Evolutionary conservation across 2,113 vertebrate genomes (phyloP).

Genomic region (Burhinus bistriatus): DNA sequence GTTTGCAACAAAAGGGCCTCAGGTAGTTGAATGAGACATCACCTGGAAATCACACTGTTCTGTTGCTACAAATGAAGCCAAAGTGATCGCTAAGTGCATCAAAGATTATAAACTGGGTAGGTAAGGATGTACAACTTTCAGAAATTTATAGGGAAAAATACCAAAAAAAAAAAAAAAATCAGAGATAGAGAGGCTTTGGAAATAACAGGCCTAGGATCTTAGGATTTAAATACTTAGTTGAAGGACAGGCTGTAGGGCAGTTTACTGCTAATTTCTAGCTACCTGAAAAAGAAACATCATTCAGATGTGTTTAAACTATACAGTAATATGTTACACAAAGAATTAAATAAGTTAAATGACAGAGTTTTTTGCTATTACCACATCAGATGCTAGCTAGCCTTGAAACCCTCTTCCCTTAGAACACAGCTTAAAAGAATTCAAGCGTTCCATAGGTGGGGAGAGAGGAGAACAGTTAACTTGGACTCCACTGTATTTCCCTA

Average conservation of each 20-base stretch:
- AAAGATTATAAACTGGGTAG: neutral
- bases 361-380: neutral
- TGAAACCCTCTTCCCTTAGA: neutral
- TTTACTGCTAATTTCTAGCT: conserved; percentile 26
- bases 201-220: neutral
- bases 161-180: neutral
- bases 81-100: conserved; percentile 16
- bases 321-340: conserved; percentile 6
- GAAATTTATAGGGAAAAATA: neutral
- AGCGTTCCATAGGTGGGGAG: neutral
- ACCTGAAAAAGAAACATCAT: neutral
- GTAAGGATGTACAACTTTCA: neutral
- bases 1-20: conserved; percentile 28
- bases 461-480: neutral
- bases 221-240: conserved; percentile 21
- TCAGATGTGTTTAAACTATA: conserved; percentile 2
- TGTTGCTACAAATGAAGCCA: conserved; percentile 55
- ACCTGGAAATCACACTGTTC: conserved; percentile 24
- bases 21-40: conserved; percentile 13
- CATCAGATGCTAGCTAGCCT: conserved; percentile 14
- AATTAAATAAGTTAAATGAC: neutral
- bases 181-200: neutral
- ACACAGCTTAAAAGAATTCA: neutral
- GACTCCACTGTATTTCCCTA: neutral
- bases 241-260: conserved; percentile 6